These are phyloP conservation scores for Thereuonema tuberculata DNA, from an alignment of 1,140 invertebrate genomes.

Conservation along the genomic window DNA sequence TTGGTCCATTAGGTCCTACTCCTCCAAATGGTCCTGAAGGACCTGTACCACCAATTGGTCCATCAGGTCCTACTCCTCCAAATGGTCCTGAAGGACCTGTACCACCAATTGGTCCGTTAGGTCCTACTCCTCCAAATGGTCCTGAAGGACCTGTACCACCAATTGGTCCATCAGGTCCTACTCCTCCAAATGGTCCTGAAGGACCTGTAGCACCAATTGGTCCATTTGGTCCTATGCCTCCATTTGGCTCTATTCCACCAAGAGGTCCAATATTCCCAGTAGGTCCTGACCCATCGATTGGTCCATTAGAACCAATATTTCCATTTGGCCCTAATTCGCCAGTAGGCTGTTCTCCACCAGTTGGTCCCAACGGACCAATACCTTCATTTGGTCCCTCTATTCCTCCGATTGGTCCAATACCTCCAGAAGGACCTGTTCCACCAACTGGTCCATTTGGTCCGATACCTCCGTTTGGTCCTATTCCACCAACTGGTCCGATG, in stretches of 20 bases:
- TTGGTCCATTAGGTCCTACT: conserved; percentile 1
- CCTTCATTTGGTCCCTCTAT: not conserved
- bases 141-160: too few relatives aligned
- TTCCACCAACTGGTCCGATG: too few relatives aligned
- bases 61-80: too few relatives aligned
- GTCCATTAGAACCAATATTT: conserved; percentile 6
- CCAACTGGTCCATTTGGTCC: conserved; percentile 7
- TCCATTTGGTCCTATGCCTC: not conserved
- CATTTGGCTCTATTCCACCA: not conserved
- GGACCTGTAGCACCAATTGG: not conserved
- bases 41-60: too few relatives aligned
- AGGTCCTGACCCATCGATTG: not conserved
- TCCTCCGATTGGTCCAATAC: not conserved
- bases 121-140: too few relatives aligned
- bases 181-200: not conserved
- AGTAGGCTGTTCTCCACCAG: too few relatives aligned
- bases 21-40: not conserved
- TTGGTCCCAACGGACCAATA: not conserved
- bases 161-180: not conserved
- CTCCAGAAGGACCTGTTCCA: not conserved
- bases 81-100: too few relatives aligned
- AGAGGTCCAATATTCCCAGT: not conserved
- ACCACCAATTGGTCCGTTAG: too few relatives aligned
- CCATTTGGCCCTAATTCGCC: too few relatives aligned
- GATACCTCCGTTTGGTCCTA: not conserved